phyloP scores from a whole-genome alignment of 2,113 vertebrate species.

The Cyanoliseus patagonus region DNA sequence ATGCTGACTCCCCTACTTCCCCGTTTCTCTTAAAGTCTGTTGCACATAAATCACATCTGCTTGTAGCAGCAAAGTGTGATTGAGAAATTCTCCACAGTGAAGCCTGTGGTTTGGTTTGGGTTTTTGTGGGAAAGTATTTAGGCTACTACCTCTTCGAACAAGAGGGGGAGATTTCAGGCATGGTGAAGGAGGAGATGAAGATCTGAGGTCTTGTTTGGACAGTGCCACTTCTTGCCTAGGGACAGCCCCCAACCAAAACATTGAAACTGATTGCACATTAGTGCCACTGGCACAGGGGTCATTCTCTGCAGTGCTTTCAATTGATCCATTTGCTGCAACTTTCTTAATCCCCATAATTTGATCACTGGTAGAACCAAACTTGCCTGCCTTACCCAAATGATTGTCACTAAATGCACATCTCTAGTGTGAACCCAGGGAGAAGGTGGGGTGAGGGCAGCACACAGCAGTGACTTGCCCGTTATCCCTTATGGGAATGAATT shows the following conservation, averaged over 20 bases:
- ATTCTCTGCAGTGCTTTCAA: neutral
- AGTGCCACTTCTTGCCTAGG: neutral
- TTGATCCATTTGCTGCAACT: neutral
- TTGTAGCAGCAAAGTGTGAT: neutral
- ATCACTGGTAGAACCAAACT: neutral
- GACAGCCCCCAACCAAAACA: neutral
- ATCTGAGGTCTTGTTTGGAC: neutral
- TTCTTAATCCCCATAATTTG: neutral
- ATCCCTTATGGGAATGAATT: neutral
- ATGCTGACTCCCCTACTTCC: constrained; percentile 21
- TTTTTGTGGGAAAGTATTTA: neutral
- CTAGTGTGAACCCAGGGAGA: neutral
- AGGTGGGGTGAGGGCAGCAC: neutral
- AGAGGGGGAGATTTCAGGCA: neutral
- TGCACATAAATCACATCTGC: neutral
- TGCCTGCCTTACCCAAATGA: neutral
- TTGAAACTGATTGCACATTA: neutral
- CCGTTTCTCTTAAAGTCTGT: constrained; percentile 13
- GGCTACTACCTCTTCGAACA: neutral
- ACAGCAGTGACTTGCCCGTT: accelerated
- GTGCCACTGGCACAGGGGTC: neutral
- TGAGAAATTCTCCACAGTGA: neutral
- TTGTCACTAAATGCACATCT: neutral
- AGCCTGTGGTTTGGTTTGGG: neutral
- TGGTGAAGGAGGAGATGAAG: neutral